phyloP scores from a whole-genome alignment of 2,797 vertebrate species.

The Pterois miles region DNA sequence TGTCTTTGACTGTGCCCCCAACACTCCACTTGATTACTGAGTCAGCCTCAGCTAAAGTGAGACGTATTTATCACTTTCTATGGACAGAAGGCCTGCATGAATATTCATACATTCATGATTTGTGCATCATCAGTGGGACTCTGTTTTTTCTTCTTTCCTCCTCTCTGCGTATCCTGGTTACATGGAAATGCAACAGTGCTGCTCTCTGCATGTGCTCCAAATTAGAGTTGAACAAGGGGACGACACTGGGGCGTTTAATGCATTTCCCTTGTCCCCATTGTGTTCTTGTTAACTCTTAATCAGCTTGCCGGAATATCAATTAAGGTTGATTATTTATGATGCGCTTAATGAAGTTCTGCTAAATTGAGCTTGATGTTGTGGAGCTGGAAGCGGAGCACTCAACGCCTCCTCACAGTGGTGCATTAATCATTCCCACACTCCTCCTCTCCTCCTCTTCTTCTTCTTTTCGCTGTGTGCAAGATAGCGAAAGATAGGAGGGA shows the following conservation, averaged over 20 bases:
- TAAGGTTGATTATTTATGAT: constrained; percentile 74
- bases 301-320: constrained; percentile 62
- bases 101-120: constrained; percentile 66
- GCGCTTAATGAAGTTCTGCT: constrained; percentile 62
- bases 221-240: constrained; percentile 17
- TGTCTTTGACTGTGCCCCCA: constrained; percentile 2
- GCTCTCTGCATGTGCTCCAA: constrained; percentile 13
- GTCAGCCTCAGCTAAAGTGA: constrained; percentile 53
- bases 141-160: constrained; percentile 1
- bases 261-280: constrained; percentile 57
- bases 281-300: constrained; percentile 65
- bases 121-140: constrained; percentile 58
- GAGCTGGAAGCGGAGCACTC: constrained; percentile 48
- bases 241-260: constrained; percentile 33
- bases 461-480: constrained; percentile 18
- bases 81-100: constrained; percentile 65
- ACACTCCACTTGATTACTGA: constrained; percentile 44
- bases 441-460: neutral
- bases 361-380: constrained; percentile 49
- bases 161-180: constrained; percentile 37
- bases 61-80: constrained; percentile 55
- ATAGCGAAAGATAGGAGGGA: constrained; percentile 15
- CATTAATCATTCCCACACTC: constrained; percentile 59
- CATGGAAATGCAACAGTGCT: constrained; percentile 28
- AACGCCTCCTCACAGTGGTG: constrained; percentile 31